Evolutionary conservation across 2,113 vertebrate species (phyloP).

Genomic region (Pituophis catenifer): DNA sequence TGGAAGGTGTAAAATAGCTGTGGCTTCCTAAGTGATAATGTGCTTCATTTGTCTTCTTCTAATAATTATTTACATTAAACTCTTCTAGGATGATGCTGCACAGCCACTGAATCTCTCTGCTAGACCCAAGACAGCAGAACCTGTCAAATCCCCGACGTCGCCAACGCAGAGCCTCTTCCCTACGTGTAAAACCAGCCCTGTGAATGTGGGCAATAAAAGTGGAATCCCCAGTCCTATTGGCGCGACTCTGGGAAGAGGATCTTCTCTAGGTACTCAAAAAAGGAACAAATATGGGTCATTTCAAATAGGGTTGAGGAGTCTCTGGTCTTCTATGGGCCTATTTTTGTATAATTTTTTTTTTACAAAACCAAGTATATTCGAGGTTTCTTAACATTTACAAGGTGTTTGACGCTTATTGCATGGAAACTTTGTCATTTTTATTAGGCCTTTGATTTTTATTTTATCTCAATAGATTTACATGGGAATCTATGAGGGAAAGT

Average conservation of each 20-base stretch:
- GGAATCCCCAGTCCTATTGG: constrained; percentile 88
- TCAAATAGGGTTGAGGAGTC: not conserved
- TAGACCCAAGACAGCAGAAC: constrained; percentile 91
- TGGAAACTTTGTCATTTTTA: not conserved
- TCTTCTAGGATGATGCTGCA: constrained; percentile 90
- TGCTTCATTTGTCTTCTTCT: constrained; percentile 77
- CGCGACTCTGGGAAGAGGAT: constrained; percentile 83
- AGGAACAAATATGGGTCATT: not conserved
- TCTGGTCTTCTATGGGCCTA: not conserved
- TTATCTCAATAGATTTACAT: not conserved
- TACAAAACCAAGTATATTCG: not conserved
- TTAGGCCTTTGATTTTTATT: not conserved
- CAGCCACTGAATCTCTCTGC: constrained; percentile 98
- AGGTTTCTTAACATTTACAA: not conserved
- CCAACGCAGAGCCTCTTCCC: constrained; percentile 91
- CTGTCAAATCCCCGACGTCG: constrained; percentile 90
- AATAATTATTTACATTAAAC: constrained; percentile 74
- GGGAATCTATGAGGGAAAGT: not conserved
- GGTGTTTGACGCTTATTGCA: not conserved
- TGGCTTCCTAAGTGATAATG: constrained; percentile 73
- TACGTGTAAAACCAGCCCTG: constrained; percentile 89
- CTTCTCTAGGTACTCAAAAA: constrained; percentile 85
- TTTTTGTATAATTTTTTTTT: too few relatives aligned
- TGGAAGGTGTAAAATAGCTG: constrained; percentile 76
- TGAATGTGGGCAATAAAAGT: constrained; percentile 84